phyloP scores from a whole-genome alignment of 2,797 vertebrate species.

The Macropus fuliginosus region DNA sequence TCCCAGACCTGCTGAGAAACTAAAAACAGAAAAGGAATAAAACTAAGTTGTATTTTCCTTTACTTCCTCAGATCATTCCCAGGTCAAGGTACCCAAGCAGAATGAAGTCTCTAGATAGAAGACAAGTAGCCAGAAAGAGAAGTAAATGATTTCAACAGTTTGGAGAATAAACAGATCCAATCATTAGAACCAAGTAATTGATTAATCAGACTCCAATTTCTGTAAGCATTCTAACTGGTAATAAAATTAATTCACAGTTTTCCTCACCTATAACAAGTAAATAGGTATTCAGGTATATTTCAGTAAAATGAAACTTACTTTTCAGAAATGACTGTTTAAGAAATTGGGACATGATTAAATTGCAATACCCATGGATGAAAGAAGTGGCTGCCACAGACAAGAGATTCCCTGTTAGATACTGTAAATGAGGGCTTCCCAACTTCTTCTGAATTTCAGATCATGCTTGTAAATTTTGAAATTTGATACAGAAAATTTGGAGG shows the following conservation, averaged over 20 bases:
- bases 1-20: background rate
- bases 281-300: background rate
- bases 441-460: background rate
- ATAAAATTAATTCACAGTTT: constrained; percentile 41
- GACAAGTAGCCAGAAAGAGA: background rate
- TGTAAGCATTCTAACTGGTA: constrained; percentile 32
- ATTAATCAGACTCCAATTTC: constrained; percentile 40
- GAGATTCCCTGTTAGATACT: background rate
- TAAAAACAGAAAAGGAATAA: background rate
- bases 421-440: background rate
- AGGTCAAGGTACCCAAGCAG: background rate
- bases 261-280: background rate
- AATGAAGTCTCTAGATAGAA: background rate
- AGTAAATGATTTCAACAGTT: background rate
- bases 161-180: constrained; percentile 30
- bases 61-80: background rate
- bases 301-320: background rate
- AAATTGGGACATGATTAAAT: background rate
- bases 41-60: background rate
- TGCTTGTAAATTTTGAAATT: background rate
- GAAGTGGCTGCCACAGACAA: constrained; percentile 1
- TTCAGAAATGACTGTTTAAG: background rate
- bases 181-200: constrained; percentile 54
- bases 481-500: background rate
- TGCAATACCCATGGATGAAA: background rate